Percentiles rank a stretch among this genome's conserved stretches.
phyloP scores from a whole-genome alignment of 2,797 vertebrate genomes.

The Danio jaintianensis region DNA sequence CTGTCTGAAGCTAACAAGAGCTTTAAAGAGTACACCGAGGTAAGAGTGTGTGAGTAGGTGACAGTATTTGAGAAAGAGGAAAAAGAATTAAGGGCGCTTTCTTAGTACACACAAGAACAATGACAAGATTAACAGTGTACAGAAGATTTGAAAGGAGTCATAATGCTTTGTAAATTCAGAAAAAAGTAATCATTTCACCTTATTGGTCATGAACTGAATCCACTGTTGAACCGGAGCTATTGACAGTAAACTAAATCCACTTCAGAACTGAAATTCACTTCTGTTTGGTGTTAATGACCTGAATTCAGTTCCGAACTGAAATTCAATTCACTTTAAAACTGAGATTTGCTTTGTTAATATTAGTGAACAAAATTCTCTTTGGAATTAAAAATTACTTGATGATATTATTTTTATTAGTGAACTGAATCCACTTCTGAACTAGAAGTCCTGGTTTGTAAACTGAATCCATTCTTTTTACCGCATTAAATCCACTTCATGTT shows the following conservation, averaged over 20 bases:
- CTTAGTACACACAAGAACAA: background rate
- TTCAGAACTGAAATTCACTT: too few species aligned
- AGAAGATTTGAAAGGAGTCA: background rate
- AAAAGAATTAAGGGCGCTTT: background rate
- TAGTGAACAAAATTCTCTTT: background rate
- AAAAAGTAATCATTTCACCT: too few species aligned
- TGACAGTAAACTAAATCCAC: too few species aligned
- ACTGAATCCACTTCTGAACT: background rate
- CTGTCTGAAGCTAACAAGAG: constrained; percentile 91
- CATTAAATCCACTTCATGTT: background rate
- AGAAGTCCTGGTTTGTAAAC: too few species aligned
- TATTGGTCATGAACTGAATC: too few species aligned
- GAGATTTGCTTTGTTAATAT: background rate
- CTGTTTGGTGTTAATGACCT: background rate
- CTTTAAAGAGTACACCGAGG: constrained; percentile 96
- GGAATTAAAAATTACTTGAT: background rate
- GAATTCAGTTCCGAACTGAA: background rate
- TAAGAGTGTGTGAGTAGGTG: constrained; percentile 61
- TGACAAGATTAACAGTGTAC: background rate
- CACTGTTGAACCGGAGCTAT: background rate
- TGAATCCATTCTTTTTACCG: too few species aligned
- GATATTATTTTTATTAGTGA: background rate
- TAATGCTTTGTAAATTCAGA: background rate
- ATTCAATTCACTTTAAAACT: background rate
- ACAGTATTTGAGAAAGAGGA: constrained; percentile 3